These are phyloP conservation scores for Drosophila mauritiana DNA, from an alignment of 1,140 invertebrate genomes.

Conservation along the genomic window DNA sequence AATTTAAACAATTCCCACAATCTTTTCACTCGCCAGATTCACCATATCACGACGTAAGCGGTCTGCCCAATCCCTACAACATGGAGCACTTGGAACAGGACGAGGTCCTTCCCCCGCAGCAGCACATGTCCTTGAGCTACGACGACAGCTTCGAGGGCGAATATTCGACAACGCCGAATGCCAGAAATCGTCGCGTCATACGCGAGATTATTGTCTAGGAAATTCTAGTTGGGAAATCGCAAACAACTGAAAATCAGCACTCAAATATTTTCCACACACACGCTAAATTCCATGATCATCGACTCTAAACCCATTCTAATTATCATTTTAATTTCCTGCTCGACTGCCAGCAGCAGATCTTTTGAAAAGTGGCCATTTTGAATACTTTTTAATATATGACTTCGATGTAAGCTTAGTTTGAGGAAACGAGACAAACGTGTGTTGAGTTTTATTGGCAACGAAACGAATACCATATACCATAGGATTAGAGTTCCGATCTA, in stretches of 20 bases:
- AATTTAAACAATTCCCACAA: conserved; percentile 67
- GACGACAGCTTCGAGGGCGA: conserved; percentile 96
- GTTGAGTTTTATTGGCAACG: conserved; percentile 82
- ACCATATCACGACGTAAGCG: conserved; percentile 96
- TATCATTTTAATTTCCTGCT: conserved; percentile 16
- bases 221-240: conserved; percentile 15
- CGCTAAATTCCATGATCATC: conserved; percentile 26
- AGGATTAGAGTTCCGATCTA: conserved; percentile 64
- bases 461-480: conserved; percentile 46
- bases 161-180: conserved; percentile 96
- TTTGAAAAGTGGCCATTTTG: conserved; percentile 64
- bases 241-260: conserved; percentile 32
- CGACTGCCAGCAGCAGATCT: conserved; percentile 38
- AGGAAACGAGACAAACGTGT: conserved; percentile 62
- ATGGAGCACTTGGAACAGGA: conserved; percentile 90
- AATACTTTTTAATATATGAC: conserved; percentile 61
- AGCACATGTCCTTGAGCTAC: conserved; percentile 93
- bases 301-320: conserved; percentile 4
- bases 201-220: conserved; percentile 96
- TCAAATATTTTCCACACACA: conserved; percentile 29
- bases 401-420: conserved; percentile 66
- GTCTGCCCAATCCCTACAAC: conserved; percentile 92
- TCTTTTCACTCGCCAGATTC: conserved; percentile 88
- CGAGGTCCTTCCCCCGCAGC: conserved; percentile 90
- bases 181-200: conserved; percentile 94